These are phyloP conservation scores for Caerostris darwini DNA, from an alignment of 1,140 invertebrate species.

Conservation along the genomic window DNA sequence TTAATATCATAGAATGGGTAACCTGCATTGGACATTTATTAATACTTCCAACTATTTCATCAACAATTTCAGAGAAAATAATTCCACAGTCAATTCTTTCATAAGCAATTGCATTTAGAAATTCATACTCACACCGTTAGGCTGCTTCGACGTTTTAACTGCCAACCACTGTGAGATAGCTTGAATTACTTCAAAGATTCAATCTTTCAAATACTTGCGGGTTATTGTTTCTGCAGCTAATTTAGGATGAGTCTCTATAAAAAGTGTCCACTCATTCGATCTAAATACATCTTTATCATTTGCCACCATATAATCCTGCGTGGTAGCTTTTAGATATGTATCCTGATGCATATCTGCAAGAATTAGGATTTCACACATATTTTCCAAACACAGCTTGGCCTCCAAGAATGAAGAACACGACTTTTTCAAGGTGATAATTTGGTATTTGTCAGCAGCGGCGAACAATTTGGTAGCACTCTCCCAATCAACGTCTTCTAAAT, in stretches of 20 bases:
- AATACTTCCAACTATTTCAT: too few species aligned
- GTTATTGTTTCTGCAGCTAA: background rate
- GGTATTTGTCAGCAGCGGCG: conserved; percentile 9
- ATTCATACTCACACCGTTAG: too few species aligned
- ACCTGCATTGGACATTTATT: too few species aligned
- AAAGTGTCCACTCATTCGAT: background rate
- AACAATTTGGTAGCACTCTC: background rate
- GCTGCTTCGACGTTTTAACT: too few species aligned
- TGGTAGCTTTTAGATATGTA: background rate
- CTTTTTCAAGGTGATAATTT: background rate
- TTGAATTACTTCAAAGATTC: too few species aligned
- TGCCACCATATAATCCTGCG: background rate
- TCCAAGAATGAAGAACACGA: background rate
- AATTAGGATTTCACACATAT: background rate
- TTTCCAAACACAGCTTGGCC: background rate
- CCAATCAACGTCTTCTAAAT: background rate
- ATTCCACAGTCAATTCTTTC: too few species aligned
- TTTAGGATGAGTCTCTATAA: background rate
- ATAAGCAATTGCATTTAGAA: too few species aligned
- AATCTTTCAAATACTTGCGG: background rate
- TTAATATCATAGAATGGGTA: too few species aligned
- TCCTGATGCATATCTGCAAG: background rate
- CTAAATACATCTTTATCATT: background rate
- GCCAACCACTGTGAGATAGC: too few species aligned
- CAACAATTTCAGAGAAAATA: too few species aligned